Base-by-base conservation (phyloP, 1,140 invertebrate genomes). In the Orussus abietinus region DNA sequence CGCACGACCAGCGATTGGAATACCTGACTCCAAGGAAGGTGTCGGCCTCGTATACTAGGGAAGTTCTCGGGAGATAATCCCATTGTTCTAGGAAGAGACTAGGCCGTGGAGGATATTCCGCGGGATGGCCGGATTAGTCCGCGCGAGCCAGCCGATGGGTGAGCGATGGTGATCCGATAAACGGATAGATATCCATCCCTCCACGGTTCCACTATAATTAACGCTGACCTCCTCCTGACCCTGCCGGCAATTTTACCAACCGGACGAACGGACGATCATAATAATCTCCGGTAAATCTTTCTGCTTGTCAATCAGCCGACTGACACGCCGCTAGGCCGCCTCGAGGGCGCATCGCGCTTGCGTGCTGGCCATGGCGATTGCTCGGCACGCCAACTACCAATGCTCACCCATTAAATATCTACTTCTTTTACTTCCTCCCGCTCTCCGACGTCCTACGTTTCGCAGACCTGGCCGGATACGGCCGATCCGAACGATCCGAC, bases 251-350 rank as follows among this genome's bases (percentile, higher is more conserved):
- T 71, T 69, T 67, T 53, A 60, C 55, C 53, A 53, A 49, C 39
- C 49, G 49, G 50, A 33, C 45, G 37, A 55, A 52, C 42, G 37
- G 48, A 64, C 61, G 57, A 71, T 71, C 68, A 71, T 69, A 71
- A 71, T 71, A 71, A 71, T 71, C 66, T 63, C 58, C 52, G 65
- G 45, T 62, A 64, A 68, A 71, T 71, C 68, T 71, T 66, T 70
- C 66, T 63, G 64, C 65, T 71, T 71, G 68, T 71, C 68, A 71
- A 71, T 71, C 68, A 71, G 60, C 52, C 53, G 63, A 64, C 67
- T 66, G 67, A 69, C 67, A 62, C 50, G 22, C 26, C 41, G 35
- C 36, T 31, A 38, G 9, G 29, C 36, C 36, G 36, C 36, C 43
- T 45, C 14, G 30, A 20, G 10, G 30, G n/a, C 17, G 18, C 20